phyloP scores from a whole-genome alignment of 2,888 invertebrate genomes.

The Andrena dorsata region DNA sequence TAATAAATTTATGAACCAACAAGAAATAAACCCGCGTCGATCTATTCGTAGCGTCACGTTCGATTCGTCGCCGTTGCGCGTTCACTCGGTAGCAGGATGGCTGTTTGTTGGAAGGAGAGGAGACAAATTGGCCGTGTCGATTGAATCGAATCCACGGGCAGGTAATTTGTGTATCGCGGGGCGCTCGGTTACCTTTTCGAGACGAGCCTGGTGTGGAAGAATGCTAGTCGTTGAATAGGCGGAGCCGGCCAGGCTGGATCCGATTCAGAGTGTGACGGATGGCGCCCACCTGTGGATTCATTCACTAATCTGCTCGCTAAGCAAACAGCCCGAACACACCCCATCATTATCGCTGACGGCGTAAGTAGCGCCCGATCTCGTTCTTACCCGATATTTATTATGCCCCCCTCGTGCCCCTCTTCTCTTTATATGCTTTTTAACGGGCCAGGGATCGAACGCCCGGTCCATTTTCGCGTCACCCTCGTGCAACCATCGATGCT shows the following conservation, averaged over 20 bases:
- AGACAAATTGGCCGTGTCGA: conserved; percentile 32
- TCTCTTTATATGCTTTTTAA: conserved; percentile 65
- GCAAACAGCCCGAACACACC: conserved; percentile 84
- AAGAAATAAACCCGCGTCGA: neutral
- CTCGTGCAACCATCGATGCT: conserved; percentile 77
- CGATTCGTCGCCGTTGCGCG: neutral
- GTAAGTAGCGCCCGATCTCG: conserved; percentile 82
- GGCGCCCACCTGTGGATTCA: conserved; percentile 85
- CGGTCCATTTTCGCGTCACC: conserved; percentile 74
- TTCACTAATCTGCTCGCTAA: conserved; percentile 85
- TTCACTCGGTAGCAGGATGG: conserved; percentile 6
- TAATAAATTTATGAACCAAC: no score
- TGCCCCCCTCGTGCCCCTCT: conserved; percentile 55
- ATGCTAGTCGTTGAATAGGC: conserved; percentile 77
- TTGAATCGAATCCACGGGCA: conserved; percentile 35
- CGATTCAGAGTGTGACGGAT: conserved; percentile 83
- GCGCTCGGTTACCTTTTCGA: conserved; percentile 54
- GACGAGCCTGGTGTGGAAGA: conserved; percentile 65
- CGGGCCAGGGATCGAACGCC: conserved; percentile 74
- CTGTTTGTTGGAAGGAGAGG: neutral
- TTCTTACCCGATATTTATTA: conserved; percentile 81
- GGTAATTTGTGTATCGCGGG: conserved; percentile 42
- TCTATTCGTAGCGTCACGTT: neutral
- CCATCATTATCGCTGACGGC: conserved; percentile 85
- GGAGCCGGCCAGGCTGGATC: conserved; percentile 78